Evolutionary conservation across 2,797 vertebrate genomes (phyloP), one percentile per base, ranked within the genome.

Genomic region (Mormyrops boulengeri): DNA sequence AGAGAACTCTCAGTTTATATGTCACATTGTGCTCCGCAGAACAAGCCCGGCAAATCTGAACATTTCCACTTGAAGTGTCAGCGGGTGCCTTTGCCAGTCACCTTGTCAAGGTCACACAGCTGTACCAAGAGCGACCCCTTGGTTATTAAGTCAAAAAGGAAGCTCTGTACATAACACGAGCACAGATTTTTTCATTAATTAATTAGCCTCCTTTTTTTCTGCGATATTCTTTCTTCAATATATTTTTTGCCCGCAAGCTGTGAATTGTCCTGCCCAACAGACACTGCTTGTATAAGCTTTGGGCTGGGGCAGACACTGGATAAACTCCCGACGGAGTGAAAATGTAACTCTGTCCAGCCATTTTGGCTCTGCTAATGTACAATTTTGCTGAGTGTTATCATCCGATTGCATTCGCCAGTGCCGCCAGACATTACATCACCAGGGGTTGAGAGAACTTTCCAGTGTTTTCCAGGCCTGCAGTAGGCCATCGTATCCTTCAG

Each of bases 401-500:
- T 19, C 30, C 26, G 80, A 90, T 53, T 62, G 60, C 44, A 3
- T n/a, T 80, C 12, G n/a, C 88, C 44, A 52, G 22, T 44, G 88
- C 90, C 89, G 89, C 89, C 89, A 91, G 92, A 92, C 91, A 88
- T 91, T 90, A 91, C 90, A 89, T 92, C 91, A 90, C 82, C 34
- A 1, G 82, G 30, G 34, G 34, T 82, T n/a, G 41, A 80, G 8
- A n/a, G 19, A 80, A 44, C 73, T 44, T 34, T 80, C 34, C 17
- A 0, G 30, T 80, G 34, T 44, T 80, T 44, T 44, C 38, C 38
- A 41, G 73, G 73, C 73, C 19, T 9, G 19, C 73, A 44, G 38
- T 44, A 38, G 66, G 30, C 11, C 41, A 41, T 80, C 38, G 1
- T 85, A 85, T n/a, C 3, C 44, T 52, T 85, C 19, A 52, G 44